Base-by-base conservation (phyloP, 2,113 vertebrate genomes). In the Sylvia atricapilla region DNA sequence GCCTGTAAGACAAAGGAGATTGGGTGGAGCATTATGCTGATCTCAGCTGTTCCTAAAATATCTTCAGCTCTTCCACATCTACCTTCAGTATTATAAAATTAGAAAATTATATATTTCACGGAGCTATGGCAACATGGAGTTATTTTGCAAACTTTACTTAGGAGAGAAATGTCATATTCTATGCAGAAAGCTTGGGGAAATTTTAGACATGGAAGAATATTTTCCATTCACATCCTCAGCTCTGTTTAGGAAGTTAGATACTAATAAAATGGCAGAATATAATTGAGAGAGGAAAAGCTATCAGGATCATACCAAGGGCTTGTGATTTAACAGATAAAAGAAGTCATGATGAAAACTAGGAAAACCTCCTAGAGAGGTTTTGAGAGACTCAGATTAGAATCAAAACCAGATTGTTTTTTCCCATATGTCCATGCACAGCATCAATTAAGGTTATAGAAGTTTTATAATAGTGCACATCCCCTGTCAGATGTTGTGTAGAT, bases 401-500 rank as follows among this genome's bases (percentile, higher is more conserved):
- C 22, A 22, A 37, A 79, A 58, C 3, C 10, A 62, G 18, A 33
- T 68, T 15, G 0, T 24, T 41, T 52, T 79, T 70, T 1, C 11
- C 15, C 16, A 31, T 16, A 17, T 33, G 3, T 43, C 59, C 22
- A 30, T 3, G 13, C 11, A 31, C 1, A 8, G 3, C 24, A 46
- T 41, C 37, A 49, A 3, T n/a, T 62, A 58, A 60, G 33, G 46
- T 59, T 37, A 9, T 6, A 7, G 37, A 64, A 89, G 24, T 44
- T 39, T 24, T 21, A 11, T 47, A 24, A 6, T 39, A 16, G 9
- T 31, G 23, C 23, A 23, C 44, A 37, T 25, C 6, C 15, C 14
- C 17, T 44, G 5, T 39, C 19, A 67, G 24, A 72, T 67, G 15
- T 2, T 0, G 0, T 15, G 18, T 3, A 10, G 9, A 63, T 2